Evolutionary conservation across 2,797 vertebrate genomes (phyloP).

Genomic region (Nyctalus aviator): DNA sequence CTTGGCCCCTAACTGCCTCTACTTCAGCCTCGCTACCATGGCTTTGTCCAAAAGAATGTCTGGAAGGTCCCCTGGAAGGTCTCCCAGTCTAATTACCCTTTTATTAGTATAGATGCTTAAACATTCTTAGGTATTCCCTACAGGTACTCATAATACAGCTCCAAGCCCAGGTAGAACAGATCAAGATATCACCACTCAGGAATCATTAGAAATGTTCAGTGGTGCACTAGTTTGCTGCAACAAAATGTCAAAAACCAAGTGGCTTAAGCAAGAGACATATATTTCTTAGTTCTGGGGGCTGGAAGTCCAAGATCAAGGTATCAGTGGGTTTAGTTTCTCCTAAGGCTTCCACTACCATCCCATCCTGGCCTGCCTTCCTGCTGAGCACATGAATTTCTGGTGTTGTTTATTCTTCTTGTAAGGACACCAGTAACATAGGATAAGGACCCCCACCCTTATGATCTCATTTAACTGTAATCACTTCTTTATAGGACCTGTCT

Average conservation of each 20-base stretch:
- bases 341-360: too few species aligned
- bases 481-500: background rate
- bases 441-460: background rate
- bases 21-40: too few species aligned
- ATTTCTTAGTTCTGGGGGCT: background rate
- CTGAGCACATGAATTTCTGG: rapidly evolving
- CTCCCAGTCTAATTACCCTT: too few species aligned
- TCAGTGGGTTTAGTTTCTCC: background rate
- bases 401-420: background rate
- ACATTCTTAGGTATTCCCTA: background rate
- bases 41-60: too few species aligned
- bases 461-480: background rate
- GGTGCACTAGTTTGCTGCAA: rapidly evolving
- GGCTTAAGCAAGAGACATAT: background rate
- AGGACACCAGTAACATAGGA: background rate
- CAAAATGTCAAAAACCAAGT: rapidly evolving
- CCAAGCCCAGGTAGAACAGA: background rate
- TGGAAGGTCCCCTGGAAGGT: too few species aligned
- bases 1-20: too few species aligned
- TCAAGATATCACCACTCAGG: background rate
- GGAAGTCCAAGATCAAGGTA: background rate
- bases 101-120: too few species aligned
- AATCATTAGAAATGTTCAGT: background rate
- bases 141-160: background rate
- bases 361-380: background rate